A percentile compares a stretch with the other conserved stretches of the same genome.
Conservation (phyloP, 2,888 invertebrate species). For the Leistus spinibarbis region DNA sequence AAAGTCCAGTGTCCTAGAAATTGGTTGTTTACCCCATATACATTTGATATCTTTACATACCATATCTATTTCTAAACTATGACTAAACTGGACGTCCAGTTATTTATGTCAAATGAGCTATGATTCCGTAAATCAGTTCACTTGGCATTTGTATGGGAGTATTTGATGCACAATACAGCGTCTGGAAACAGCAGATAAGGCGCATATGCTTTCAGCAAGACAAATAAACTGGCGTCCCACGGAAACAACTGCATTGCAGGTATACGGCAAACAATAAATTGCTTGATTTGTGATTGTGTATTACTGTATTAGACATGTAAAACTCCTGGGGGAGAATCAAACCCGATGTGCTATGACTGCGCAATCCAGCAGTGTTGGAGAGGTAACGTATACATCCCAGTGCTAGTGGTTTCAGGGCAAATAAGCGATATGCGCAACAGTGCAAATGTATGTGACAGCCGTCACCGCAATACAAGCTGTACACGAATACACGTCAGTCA, state of each 20-base stretch:
- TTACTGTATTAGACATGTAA: not conserved
- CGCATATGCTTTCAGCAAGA: too few species aligned
- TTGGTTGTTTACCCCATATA: too few species aligned
- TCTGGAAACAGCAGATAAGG: too few species aligned
- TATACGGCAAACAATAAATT: not conserved
- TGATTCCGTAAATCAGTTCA: too few species aligned
- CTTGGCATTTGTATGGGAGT: too few species aligned
- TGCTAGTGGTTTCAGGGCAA: not conserved
- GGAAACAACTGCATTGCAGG: not conserved
- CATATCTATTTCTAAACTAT: too few species aligned
- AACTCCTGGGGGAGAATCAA: not conserved
- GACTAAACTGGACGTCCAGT: too few species aligned
- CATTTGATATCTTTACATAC: too few species aligned
- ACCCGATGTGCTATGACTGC: not conserved
- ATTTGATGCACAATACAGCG: too few species aligned
- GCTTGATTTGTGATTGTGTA: not conserved
- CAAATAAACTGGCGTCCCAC: not conserved
- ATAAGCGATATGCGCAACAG: not conserved
- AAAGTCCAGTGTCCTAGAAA: too few species aligned
- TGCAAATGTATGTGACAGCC: not conserved
- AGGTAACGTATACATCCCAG: not conserved
- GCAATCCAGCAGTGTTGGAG: not conserved
- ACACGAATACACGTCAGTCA: not conserved
- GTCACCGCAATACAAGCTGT: not conserved
- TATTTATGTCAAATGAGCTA: too few species aligned